Evolutionary conservation across 2,888 invertebrate species (phyloP).

Genomic region (Meta bourneti): DNA sequence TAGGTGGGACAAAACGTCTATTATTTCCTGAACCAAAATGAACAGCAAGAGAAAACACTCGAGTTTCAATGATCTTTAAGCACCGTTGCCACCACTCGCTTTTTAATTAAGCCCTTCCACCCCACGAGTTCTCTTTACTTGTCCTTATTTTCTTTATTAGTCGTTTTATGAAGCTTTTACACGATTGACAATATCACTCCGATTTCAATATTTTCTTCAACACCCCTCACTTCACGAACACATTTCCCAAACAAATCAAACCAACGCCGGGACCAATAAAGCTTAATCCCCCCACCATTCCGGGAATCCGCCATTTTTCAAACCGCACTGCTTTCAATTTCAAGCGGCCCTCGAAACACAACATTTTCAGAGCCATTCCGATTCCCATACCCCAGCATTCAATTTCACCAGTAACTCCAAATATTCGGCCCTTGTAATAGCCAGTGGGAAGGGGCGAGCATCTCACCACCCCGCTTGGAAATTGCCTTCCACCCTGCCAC

Average conservation of each 20-base stretch:
- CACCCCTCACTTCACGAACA: too few relatives aligned
- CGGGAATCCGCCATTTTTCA: not conserved
- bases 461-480: slow-evolving; percentile 18
- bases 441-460: slow-evolving; percentile 2
- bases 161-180: too few relatives aligned
- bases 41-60: too few relatives aligned
- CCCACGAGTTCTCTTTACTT: too few relatives aligned
- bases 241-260: not conserved
- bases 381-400: slow-evolving; percentile 2
- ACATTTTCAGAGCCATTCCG: not conserved
- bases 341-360: not conserved
- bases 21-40: too few relatives aligned
- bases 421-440: not conserved
- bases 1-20: too few relatives aligned
- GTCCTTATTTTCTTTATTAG: too few relatives aligned
- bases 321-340: not conserved
- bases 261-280: not conserved
- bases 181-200: too few relatives aligned
- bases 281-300: not conserved
- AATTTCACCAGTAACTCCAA: slow-evolving; percentile 2
- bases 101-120: too few relatives aligned
- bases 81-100: too few relatives aligned
- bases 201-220: too few relatives aligned
- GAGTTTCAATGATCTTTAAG: too few relatives aligned
- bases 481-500: slow-evolving; percentile 4